Conservation (phyloP, 2,797 vertebrate genomes). For the Tragelaphus eurycerus region DNA sequence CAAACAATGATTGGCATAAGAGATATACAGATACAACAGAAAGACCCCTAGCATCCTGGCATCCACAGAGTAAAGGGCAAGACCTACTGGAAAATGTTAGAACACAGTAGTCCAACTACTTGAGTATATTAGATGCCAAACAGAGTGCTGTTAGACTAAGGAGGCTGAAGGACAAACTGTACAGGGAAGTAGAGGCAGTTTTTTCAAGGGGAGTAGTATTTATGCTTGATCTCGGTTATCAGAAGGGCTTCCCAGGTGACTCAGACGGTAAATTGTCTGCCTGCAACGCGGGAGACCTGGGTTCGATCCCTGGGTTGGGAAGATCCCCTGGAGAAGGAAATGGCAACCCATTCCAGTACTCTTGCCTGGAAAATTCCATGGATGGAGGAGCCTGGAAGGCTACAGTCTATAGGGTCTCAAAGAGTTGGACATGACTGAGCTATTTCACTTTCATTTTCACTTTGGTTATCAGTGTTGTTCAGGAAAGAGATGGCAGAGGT, state of each 20-base stretch:
- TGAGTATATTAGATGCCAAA: background rate
- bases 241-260: background rate
- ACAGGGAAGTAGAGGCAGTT: background rate
- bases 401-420: background rate
- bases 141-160: background rate
- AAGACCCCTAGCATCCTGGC: background rate
- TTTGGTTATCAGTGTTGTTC: background rate
- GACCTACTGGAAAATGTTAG: background rate
- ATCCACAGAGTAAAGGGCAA: background rate
- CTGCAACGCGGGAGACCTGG: accelerated
- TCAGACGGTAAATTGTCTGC: background rate
- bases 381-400: background rate
- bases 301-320: background rate
- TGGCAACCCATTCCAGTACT: background rate
- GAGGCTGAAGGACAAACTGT: background rate
- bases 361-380: background rate
- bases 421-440: background rate
- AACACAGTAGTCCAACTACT: background rate
- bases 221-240: background rate
- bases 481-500: background rate
- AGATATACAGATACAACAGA: background rate
- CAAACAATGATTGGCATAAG: background rate
- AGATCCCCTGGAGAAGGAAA: background rate
- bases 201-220: background rate
- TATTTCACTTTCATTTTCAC: background rate